Conservation (phyloP, 2,888 invertebrate species). For the Apodemia hepburni region DNA sequence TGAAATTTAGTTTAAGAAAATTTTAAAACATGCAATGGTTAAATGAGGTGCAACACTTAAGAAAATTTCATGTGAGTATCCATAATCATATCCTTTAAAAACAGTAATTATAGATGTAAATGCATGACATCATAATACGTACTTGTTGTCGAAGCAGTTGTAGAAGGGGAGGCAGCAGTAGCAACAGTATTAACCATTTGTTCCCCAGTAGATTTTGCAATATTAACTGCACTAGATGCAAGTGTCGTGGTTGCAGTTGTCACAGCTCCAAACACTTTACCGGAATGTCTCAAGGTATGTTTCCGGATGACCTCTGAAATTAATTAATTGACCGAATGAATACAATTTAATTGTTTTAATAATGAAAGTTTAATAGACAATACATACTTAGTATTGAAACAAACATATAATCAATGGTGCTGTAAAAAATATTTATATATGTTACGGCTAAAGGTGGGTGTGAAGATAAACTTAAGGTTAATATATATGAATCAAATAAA, state of each 20-base stretch:
- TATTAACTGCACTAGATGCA: conserved; percentile 65
- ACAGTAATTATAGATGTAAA: background rate
- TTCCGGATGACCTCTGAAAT: conserved; percentile 80
- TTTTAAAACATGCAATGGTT: conserved; percentile 51
- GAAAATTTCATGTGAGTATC: background rate
- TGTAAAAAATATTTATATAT: too few species aligned
- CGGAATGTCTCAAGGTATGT: conserved; percentile 88
- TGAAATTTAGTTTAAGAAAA: conserved; percentile 67
- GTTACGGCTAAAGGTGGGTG: too few species aligned
- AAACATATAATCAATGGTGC: too few species aligned
- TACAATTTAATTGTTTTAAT: too few species aligned
- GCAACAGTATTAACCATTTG: conserved; percentile 61
- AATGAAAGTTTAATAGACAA: too few species aligned
- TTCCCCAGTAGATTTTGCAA: conserved; percentile 62
- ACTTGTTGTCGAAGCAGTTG: conserved; percentile 71
- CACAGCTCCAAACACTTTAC: conserved; percentile 82
- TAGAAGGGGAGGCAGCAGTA: conserved; percentile 60
- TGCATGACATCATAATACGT: conserved; percentile 43
- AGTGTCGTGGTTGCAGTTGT: conserved; percentile 75
- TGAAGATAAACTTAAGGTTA: too few species aligned
- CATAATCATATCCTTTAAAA: background rate
- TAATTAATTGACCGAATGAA: conserved; percentile 23
- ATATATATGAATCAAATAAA: too few species aligned
- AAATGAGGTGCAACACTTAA: background rate
- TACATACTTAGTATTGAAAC: too few species aligned